Evolutionary conservation across 2,888 invertebrate genomes (phyloP), one percentile per base, ranked within the genome.

Genomic region (Carabus problematicus): DNA sequence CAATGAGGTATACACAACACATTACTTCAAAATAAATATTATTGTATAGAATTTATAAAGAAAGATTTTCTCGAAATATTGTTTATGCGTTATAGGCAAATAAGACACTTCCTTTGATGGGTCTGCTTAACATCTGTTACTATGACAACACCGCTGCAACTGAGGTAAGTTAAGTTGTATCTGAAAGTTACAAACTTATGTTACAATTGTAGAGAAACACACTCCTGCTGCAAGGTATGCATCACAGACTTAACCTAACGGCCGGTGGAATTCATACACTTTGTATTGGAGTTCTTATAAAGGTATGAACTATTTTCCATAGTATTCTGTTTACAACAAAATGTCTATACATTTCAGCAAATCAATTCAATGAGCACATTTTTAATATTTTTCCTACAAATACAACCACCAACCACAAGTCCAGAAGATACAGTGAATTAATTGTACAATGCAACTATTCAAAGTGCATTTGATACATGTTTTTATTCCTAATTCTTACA

Each of bases 311-410:
- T 43, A 59, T 43, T 60, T 60, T 16, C 29, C 1, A 61, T 9
- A n/a, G 3, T 52, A 18, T 52, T 52, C 14, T 52, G 1, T 52
- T 3, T 16, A 12, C 7, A 52, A 16, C 9, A 52, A 52, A 52
- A 52, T 52, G 19, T 18, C 16, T 12, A 47, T 63, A 19, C 16
- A 8, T 67, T 67, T 29, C 39, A 67, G 67, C 67, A 67, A 67
- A 42, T 67, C 18, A 52, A 60, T 60, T 41, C 60, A 42, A 67
- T 67, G 52, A 67, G 60, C 42, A 54, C 67, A 54, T 67, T 60
- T 14, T 39, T 67, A 29, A 60, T 67, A 67, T 67, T 67, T 29
- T 67, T 67, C 14, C 54, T 67, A 43, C 67, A 67, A 67, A 11
- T 67, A 49, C 60, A 67, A 67, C 67, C 67, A 67, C 29, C 59